Evolutionary conservation across 1,140 invertebrate genomes (phyloP).

Genomic region (Papilio glaucus): DNA sequence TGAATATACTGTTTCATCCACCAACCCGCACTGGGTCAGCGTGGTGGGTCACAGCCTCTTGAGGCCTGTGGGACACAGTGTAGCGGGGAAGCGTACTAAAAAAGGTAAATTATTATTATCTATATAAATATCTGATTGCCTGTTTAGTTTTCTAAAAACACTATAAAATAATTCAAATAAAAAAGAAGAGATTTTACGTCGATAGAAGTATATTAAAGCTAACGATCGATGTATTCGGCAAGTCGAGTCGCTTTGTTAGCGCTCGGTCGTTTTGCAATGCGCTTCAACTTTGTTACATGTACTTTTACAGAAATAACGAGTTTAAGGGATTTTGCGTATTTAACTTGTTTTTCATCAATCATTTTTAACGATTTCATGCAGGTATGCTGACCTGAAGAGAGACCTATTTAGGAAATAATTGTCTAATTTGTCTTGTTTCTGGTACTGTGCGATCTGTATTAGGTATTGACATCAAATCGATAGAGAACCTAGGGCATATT

Average conservation of each 20-base stretch:
- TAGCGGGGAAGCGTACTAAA: no score
- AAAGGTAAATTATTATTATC: no score
- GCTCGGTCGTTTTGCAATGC: background rate
- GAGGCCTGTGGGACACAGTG: no score
- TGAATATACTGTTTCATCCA: no score
- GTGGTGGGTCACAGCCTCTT: no score
- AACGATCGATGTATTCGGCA: background rate
- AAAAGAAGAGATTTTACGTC: background rate
- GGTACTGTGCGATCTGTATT: no score
- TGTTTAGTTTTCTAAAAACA: background rate
- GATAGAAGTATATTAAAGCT: background rate
- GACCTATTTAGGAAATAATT: no score
- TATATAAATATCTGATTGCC: no score
- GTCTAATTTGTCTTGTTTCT: no score
- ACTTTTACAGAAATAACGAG: constrained; percentile 4
- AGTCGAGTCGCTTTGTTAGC: background rate
- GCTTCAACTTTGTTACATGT: background rate
- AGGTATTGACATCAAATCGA: background rate
- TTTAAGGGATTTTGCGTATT: constrained; percentile 12
- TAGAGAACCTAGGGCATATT: no score
- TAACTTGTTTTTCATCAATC: background rate
- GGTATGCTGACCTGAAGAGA: background rate
- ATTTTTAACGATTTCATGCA: constrained; percentile 2
- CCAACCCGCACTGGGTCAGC: no score
- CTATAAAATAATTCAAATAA: background rate